phyloP scores from a whole-genome alignment of 1,140 invertebrate genomes.

The Hycleus cichorii region DNA sequence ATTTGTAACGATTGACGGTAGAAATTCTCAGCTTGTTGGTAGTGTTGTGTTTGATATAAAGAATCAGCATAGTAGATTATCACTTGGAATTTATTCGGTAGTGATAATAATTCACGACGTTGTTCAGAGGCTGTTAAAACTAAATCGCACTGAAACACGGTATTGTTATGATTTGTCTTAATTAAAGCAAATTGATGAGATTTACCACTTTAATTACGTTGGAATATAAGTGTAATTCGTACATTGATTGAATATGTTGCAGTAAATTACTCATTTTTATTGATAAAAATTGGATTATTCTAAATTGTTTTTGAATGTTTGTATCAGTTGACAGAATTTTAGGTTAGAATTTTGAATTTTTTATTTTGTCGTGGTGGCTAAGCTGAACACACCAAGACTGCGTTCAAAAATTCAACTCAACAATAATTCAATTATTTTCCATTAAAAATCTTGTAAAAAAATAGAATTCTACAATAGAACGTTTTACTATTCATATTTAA shows the following conservation, averaged over 20 bases:
- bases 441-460: too few species aligned
- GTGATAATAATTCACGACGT: constrained; percentile 50
- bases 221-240: constrained; percentile 51
- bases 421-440: too few species aligned
- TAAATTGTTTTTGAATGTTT: too few species aligned
- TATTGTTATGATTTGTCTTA: constrained; percentile 1
- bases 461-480: too few species aligned
- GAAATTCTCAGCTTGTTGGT: constrained; percentile 58
- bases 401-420: too few species aligned
- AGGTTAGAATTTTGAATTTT: constrained; percentile 7
- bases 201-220: constrained; percentile 50
- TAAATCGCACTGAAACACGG: constrained; percentile 51
- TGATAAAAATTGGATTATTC: neutral
- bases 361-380: neutral
- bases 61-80: constrained; percentile 62
- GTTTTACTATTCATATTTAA: too few species aligned
- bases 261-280: constrained; percentile 4
- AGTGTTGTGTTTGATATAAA: constrained; percentile 56
- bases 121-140: constrained; percentile 59
- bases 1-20: constrained; percentile 60
- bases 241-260: constrained; percentile 32
- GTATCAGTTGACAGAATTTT: neutral
- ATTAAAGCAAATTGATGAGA: neutral
- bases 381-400: too few species aligned
- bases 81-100: constrained; percentile 54